Percentiles rank a stretch among this genome's conserved stretches.
These are phyloP conservation scores for Lycocerus yunnanus DNA, from an alignment of 2,888 invertebrate genomes.

Conservation along the genomic window DNA sequence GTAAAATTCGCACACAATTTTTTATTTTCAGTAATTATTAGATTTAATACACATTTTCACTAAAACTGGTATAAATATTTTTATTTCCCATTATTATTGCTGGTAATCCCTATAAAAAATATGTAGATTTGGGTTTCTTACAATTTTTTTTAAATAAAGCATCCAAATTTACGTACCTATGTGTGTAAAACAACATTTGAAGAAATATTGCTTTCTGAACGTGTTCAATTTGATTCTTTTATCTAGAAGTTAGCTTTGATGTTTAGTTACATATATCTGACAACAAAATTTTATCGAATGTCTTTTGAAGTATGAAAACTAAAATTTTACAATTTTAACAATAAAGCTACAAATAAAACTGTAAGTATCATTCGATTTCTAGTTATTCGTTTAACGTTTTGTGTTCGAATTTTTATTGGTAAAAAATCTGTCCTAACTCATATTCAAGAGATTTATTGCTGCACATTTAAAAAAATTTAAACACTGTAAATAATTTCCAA, in stretches of 20 bases:
- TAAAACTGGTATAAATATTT: not conserved
- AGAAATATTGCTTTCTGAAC: not conserved
- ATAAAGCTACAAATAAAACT: not conserved
- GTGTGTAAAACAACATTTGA: not conserved
- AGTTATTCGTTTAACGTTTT: not conserved
- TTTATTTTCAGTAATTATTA: too few relatives aligned
- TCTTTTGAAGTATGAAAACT: not conserved
- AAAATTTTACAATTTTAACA: not conserved
- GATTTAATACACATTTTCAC: too few relatives aligned
- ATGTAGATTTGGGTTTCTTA: not conserved
- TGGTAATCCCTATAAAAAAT: not conserved
- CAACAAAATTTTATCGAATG: not conserved
- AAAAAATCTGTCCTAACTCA: not conserved
- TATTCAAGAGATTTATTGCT: not conserved
- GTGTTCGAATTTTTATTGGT: constrained; percentile 15
- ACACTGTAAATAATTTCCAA: not conserved
- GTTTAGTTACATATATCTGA: not conserved
- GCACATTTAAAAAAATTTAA: not conserved
- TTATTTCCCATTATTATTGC: too few relatives aligned
- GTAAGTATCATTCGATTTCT: not conserved
- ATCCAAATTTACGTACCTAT: not conserved
- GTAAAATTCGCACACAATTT: too few relatives aligned
- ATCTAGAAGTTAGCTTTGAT: not conserved
- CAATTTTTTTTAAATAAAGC: not conserved
- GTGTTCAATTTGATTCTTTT: not conserved